Percentiles rank a stretch among this genome's conserved stretches.
phyloP scores from a whole-genome alignment of 2,113 vertebrate genomes.

The Sinocyclocheilus anophthalmus region DNA sequence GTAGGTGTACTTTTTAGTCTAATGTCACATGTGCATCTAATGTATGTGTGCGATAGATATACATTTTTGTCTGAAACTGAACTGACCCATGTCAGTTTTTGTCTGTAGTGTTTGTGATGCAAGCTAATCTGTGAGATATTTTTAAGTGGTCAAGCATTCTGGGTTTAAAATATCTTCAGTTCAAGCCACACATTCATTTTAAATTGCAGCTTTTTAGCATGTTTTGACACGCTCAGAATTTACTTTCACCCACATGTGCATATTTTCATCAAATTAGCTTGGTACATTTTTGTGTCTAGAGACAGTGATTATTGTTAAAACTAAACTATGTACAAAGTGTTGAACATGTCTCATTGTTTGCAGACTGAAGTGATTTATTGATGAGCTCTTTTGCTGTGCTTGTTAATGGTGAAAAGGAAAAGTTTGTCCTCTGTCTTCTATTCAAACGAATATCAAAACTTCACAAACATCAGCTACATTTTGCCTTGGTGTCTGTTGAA shows the following conservation, averaged over 20 bases:
- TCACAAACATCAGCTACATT: not conserved
- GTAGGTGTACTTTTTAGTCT: constrained; percentile 58
- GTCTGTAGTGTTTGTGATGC: not conserved
- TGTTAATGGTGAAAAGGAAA: not conserved
- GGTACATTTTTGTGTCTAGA: not conserved
- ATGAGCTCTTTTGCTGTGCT: not conserved
- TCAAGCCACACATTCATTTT: not conserved
- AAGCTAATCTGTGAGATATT: not conserved
- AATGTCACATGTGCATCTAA: not conserved
- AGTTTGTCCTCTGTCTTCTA: not conserved
- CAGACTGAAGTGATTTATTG: not conserved
- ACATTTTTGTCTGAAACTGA: not conserved
- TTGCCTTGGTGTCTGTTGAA: not conserved
- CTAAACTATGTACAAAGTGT: not conserved
- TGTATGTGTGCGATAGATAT: not conserved
- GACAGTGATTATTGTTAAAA: not conserved
- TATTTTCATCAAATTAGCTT: not conserved
- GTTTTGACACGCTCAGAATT: constrained; percentile 14
- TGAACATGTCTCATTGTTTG: not conserved
- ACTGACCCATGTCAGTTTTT: not conserved
- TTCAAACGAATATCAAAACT: not conserved
- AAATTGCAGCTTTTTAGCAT: constrained; percentile 23
- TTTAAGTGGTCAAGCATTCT: not conserved
- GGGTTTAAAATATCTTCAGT: not conserved
- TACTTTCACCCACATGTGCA: not conserved